Conservation (phyloP, 2,797 vertebrate species). For the Gymnodraco acuticeps region DNA sequence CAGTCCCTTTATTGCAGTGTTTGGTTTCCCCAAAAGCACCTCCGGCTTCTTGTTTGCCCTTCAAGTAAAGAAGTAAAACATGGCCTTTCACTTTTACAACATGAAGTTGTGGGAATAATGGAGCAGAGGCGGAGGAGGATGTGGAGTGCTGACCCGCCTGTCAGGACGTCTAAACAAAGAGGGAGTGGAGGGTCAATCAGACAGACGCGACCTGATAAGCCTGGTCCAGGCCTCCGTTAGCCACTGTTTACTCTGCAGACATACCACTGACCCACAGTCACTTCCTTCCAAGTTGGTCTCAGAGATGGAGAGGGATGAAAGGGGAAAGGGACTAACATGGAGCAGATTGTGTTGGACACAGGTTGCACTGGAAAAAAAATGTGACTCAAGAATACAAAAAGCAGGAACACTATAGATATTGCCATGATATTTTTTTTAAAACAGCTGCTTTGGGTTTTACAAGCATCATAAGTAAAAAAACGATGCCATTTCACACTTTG, state of each 20-base stretch:
- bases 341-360: constrained; percentile 19
- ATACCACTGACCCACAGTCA: constrained; percentile 81
- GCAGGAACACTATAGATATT: neutral
- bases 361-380: constrained; percentile 9
- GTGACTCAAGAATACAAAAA: constrained; percentile 4
- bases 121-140: constrained; percentile 70
- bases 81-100: constrained; percentile 83
- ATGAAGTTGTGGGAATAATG: constrained; percentile 81
- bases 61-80: constrained; percentile 80
- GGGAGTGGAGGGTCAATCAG: constrained; percentile 80
- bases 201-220: constrained; percentile 78
- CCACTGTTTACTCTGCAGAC: constrained; percentile 82
- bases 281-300: constrained; percentile 74
- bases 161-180: constrained; percentile 82
- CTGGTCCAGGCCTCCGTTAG: constrained; percentile 73
- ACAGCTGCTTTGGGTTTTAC: neutral
- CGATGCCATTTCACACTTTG: neutral
- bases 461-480: neutral
- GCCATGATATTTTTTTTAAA: neutral
- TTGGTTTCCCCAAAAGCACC: constrained; percentile 73
- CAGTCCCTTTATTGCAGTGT: constrained; percentile 67
- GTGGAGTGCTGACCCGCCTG: constrained; percentile 76
- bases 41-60: constrained; percentile 76
- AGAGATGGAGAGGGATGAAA: constrained; percentile 57
- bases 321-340: constrained; percentile 26